Percentiles rank a stretch among this genome's conserved stretches.
phyloP scores from a whole-genome alignment of 2,888 invertebrate genomes.

The Mactromeris polynyma region DNA sequence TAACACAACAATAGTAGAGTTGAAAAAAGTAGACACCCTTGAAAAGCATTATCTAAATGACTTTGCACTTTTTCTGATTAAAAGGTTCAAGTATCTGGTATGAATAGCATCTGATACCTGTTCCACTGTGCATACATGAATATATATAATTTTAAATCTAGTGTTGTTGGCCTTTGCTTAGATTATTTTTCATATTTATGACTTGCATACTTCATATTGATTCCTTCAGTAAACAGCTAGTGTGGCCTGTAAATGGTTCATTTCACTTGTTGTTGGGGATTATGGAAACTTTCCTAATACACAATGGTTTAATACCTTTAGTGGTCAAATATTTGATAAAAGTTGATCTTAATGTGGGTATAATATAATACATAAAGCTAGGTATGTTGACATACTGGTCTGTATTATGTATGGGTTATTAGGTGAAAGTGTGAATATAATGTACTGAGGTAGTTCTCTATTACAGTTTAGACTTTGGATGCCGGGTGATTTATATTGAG shows the following conservation, averaged over 20 bases:
- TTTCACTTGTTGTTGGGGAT: background rate
- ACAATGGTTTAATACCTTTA: background rate
- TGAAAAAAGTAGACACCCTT: too few relatives aligned
- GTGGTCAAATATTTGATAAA: slow-evolving; percentile 14
- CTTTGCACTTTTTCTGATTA: background rate
- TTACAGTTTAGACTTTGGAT: background rate
- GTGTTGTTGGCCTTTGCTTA: background rate
- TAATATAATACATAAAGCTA: background rate
- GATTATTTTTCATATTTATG: background rate
- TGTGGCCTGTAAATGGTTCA: background rate
- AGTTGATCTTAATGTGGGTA: background rate
- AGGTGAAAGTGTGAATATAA: background rate
- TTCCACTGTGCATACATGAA: background rate
- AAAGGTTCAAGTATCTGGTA: background rate
- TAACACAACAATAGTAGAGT: too few relatives aligned
- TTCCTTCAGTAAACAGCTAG: background rate
- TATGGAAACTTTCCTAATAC: background rate
- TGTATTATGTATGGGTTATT: slow-evolving; percentile 6
- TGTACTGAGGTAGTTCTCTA: background rate
- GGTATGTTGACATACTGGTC: background rate
- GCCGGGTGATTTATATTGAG: background rate
- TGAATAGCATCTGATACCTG: background rate
- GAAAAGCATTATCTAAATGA: background rate
- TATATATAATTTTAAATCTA: background rate
- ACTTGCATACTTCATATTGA: background rate